Evolutionary conservation across 1,140 invertebrate genomes (phyloP).

Genomic region (Nixonia krombeini): DNA sequence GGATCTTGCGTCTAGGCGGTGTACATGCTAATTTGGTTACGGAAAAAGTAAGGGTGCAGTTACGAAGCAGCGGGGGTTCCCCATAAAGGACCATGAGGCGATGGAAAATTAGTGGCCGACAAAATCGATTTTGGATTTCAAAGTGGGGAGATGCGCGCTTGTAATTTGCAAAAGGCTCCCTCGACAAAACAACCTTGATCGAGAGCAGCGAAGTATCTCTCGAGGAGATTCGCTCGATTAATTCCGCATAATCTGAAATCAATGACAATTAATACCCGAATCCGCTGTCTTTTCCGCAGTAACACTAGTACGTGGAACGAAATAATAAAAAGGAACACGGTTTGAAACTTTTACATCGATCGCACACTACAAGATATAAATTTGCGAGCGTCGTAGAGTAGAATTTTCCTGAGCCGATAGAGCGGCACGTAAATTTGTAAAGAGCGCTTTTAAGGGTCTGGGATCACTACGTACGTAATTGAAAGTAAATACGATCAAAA

Average conservation of each 20-base stretch:
- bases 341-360: too few relatives aligned
- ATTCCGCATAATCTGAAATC: too few relatives aligned
- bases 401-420: constrained; percentile 2
- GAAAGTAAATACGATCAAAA: constrained; percentile 63
- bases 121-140: constrained; percentile 58
- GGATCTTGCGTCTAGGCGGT: constrained; percentile 43
- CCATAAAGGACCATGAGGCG: constrained; percentile 33
- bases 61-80: constrained; percentile 36
- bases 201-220: too few relatives aligned
- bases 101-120: constrained; percentile 62
- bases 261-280: too few relatives aligned
- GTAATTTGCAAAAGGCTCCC: constrained; percentile 33
- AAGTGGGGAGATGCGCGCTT: constrained; percentile 9
- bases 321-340: too few relatives aligned
- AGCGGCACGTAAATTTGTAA: constrained; percentile 29
- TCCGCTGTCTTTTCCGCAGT: too few relatives aligned
- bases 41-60: constrained; percentile 60
- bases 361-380: too few relatives aligned
- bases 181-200: background rate
- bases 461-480: constrained; percentile 48
- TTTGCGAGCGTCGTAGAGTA: too few relatives aligned
- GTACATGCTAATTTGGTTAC: constrained; percentile 61
- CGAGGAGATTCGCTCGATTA: too few relatives aligned
- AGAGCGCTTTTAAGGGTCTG: constrained; percentile 8
- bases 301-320: too few relatives aligned